These are phyloP conservation scores for Leptoteleia sp. DNA, from an alignment of 1,140 invertebrate species.

Conservation along the genomic window DNA sequence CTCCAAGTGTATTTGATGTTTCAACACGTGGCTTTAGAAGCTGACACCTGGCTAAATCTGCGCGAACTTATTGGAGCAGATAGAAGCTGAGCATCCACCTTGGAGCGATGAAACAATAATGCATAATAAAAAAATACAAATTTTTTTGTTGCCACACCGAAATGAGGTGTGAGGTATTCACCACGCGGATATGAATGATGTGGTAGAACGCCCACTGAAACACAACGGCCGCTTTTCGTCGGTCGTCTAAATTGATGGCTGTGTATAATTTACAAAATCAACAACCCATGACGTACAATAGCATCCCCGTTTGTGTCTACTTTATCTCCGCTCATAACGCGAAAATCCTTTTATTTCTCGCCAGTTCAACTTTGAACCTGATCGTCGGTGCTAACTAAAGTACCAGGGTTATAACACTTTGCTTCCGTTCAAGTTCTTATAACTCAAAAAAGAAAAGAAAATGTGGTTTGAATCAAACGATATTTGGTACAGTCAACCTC, in stretches of 20 bases:
- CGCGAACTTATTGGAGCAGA: too few species aligned
- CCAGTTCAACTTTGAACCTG: slow-evolving; percentile 60
- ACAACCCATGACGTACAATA: slow-evolving; percentile 77
- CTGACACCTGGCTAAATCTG: too few species aligned
- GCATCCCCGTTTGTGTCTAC: slow-evolving; percentile 66
- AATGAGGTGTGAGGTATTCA: slow-evolving; percentile 76
- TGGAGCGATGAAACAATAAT: slow-evolving; percentile 66
- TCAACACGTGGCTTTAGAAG: too few species aligned
- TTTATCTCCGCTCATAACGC: slow-evolving; percentile 71
- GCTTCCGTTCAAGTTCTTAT: slow-evolving; percentile 24
- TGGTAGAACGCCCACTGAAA: slow-evolving; percentile 77
- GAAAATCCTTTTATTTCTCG: slow-evolving; percentile 72
- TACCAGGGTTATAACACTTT: slow-evolving; percentile 20
- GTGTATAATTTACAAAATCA: slow-evolving; percentile 79
- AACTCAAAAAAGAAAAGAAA: too few species aligned
- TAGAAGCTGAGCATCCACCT: background rate
- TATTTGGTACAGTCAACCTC: too few species aligned
- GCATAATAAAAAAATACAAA: slow-evolving; percentile 72
- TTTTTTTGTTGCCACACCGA: slow-evolving; percentile 70
- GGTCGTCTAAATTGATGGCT: slow-evolving; percentile 76
- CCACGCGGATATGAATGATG: slow-evolving; percentile 75
- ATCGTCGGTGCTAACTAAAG: slow-evolving; percentile 19
- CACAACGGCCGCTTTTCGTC: slow-evolving; percentile 74
- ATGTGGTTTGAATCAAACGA: too few species aligned
- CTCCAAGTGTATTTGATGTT: too few species aligned